A percentile compares a stretch with the other conserved stretches of the same genome.
Evolutionary conservation across 2,888 invertebrate species (phyloP).

Genomic region (Andricus quercusramuli): DNA sequence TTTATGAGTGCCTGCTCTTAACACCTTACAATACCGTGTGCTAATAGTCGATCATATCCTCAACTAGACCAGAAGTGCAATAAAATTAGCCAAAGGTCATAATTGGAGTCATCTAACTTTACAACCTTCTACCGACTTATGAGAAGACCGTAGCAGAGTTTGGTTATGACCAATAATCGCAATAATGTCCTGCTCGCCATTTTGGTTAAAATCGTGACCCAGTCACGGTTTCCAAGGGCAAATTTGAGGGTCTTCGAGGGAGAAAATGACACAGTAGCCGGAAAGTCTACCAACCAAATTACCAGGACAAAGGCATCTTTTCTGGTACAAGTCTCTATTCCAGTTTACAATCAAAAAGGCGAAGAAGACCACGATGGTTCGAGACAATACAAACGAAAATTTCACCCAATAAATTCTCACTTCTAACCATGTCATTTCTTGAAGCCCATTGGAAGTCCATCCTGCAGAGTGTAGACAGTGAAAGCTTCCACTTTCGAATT

Average conservation of each 20-base stretch:
- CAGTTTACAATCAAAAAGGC: constrained; percentile 36
- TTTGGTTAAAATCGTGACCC: constrained; percentile 45
- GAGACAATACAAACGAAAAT: constrained; percentile 45
- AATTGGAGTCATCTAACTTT: constrained; percentile 29
- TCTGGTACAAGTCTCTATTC: constrained; percentile 19
- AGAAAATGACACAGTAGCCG: constrained; percentile 22
- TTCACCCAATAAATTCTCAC: constrained; percentile 51
- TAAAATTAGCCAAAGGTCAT: constrained; percentile 27
- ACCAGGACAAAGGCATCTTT: constrained; percentile 41
- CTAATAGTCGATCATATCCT: constrained; percentile 5
- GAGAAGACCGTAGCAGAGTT: constrained; percentile 21
- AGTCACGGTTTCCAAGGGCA: constrained; percentile 45
- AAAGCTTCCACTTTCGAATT: constrained; percentile 58
- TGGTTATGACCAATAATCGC: constrained; percentile 27
- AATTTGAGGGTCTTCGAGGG: not conserved
- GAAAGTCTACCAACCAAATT: constrained; percentile 35
- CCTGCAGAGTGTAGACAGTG: constrained; percentile 48
- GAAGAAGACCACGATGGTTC: constrained; percentile 44
- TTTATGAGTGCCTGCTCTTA: not conserved
- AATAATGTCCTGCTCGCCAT: constrained; percentile 19
- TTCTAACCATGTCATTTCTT: constrained; percentile 20
- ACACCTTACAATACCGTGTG: not conserved
- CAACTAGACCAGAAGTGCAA: constrained; percentile 19
- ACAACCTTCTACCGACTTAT: constrained; percentile 2
- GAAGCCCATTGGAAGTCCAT: not conserved